phyloP scores from a whole-genome alignment of 2,113 vertebrate genomes.

The Sus scrofa region DNA sequence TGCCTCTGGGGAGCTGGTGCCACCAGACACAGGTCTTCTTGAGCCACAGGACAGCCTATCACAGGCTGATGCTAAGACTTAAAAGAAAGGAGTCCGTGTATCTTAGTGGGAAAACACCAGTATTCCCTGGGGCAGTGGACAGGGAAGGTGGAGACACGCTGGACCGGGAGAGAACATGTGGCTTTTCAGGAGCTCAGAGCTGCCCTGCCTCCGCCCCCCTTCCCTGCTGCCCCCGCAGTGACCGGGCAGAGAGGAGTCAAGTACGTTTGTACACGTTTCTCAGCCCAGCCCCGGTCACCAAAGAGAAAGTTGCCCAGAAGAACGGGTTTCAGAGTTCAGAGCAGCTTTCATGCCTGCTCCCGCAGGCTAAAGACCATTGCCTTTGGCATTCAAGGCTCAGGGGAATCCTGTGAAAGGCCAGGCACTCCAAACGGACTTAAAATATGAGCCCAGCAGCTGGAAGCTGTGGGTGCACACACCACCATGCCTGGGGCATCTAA shows the following conservation, averaged over 20 bases:
- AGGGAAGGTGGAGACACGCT: neutral
- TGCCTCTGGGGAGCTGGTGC: neutral
- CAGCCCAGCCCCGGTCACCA: neutral
- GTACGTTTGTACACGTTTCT: neutral
- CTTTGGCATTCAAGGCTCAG: neutral
- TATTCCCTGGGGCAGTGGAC: neutral
- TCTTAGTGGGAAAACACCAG: neutral
- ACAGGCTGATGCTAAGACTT: neutral
- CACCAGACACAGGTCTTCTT: neutral
- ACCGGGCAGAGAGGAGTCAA: neutral
- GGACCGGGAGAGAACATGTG: neutral
- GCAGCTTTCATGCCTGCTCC: fast-evolving
- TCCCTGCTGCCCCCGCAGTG: neutral
- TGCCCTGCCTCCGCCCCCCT: too few relatives aligned
- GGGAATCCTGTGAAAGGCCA: neutral
- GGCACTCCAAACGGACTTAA: slow-evolving; percentile 71
- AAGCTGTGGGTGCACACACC: slow-evolving; percentile 35
- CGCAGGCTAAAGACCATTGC: neutral
- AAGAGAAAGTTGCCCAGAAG: neutral
- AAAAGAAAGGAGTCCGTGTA: neutral
- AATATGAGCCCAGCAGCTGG: slow-evolving; percentile 66
- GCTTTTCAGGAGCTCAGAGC: neutral
- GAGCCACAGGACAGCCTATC: neutral
- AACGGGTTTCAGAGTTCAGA: neutral
- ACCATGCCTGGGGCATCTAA: neutral